Base-by-base conservation (phyloP, 2,113 vertebrate genomes). In the Callaeas wilsoni region DNA sequence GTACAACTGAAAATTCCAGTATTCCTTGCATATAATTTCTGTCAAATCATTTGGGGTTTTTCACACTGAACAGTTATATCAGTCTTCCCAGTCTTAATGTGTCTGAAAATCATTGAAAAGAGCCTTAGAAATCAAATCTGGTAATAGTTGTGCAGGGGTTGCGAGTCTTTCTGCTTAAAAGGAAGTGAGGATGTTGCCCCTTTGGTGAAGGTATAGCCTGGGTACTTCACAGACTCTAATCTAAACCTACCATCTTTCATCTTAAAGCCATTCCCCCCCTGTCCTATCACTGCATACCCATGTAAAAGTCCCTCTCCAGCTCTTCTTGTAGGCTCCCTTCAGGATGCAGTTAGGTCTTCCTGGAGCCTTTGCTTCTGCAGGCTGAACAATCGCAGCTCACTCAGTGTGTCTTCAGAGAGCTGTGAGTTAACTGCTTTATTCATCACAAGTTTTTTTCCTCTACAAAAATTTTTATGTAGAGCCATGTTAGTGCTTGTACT, bases 381-480 rank as follows among this genome's bases (percentile, higher is more conserved):
- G 16, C 69, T 53, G 29, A 75, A 22, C 25, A 82, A 39, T 35
- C 0, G 1, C n/a, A 60, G 39, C 17, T 47, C 1, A 0, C n/a
- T 53, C 16, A 39, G 25, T 9, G 2, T 74, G 23, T 46, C 32
- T 79, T 59, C 21, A 56, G 21, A 65, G 47, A 52, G 12, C 30
- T 26, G 6, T 6, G 25, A 52, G 7, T 57, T 79, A 68, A 32
- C 22, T 55, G 27, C 33, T 83, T 84, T 49, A 32, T 74, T 89
- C 17, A 37, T 50, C 17, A 42, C 5, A 52, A 11, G 5, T 4
- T 13, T 64, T n/a, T 62, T 53, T 29, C 46, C 17, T 32, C 47
- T 56, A 11, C 12, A 71, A 60, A 69, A 30, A 14, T 41, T 70
- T 87, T 70, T 35, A 32, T 5, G 5, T 37, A 52, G 69, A 49